Conservation (phyloP, 2,888 invertebrate genomes). For the Prosapia bicincta region DNA sequence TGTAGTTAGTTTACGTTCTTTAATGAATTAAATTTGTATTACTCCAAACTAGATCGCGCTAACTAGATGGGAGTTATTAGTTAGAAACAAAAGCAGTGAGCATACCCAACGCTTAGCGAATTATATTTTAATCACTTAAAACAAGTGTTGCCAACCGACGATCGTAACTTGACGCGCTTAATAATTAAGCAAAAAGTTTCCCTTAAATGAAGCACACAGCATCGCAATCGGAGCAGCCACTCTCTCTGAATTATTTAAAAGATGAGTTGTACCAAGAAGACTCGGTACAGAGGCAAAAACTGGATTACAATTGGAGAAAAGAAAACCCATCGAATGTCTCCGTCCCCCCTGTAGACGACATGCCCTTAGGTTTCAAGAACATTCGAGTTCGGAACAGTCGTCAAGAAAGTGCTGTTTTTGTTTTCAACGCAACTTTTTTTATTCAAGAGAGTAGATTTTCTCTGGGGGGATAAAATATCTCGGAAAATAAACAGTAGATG, state of each 20-base stretch:
- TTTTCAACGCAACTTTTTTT: not conserved
- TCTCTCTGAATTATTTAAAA: not conserved
- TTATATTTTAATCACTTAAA: not conserved
- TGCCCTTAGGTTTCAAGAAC: not conserved
- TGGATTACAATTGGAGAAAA: conserved; percentile 2
- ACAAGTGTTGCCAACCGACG: not conserved
- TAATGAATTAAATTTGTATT: too few species aligned
- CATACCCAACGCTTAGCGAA: not conserved
- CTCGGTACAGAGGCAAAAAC: not conserved
- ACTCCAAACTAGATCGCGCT: too few species aligned
- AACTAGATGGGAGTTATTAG: too few species aligned
- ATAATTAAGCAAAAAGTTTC: not conserved
- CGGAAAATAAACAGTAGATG: not conserved
- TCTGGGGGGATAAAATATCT: not conserved
- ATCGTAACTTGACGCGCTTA: not conserved
- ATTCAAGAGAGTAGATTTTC: not conserved
- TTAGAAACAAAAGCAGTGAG: too few species aligned
- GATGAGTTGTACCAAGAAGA: not conserved
- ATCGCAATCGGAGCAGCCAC: not conserved
- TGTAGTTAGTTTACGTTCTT: too few species aligned
- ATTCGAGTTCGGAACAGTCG: not conserved
- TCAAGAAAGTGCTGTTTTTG: not conserved
- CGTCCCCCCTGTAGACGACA: not conserved
- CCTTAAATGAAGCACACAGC: not conserved
- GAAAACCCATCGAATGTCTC: not conserved